These are phyloP conservation scores for Muscina levida DNA, from an alignment of 2,888 invertebrate genomes.

Conservation along the genomic window DNA sequence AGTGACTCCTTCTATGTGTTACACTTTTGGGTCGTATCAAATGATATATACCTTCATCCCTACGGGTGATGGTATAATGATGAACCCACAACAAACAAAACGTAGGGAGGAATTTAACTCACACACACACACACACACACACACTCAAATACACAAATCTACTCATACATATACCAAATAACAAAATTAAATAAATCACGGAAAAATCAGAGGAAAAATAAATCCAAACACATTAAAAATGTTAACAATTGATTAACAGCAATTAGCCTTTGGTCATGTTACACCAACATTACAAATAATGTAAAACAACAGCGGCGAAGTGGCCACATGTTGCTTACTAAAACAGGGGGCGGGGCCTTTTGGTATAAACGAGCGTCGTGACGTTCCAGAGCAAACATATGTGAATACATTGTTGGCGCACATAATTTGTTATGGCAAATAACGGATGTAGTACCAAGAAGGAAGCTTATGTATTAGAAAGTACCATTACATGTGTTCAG, in stretches of 20 bases:
- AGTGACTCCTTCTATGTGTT: too few relatives aligned
- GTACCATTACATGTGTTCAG: too few relatives aligned
- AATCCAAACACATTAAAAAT: constrained; percentile 69
- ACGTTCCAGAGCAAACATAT: too few relatives aligned
- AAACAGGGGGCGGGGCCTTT: neutral
- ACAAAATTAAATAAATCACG: constrained; percentile 22
- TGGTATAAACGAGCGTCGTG: too few relatives aligned
- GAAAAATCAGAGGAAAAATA: constrained; percentile 48
- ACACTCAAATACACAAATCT: constrained; percentile 7
- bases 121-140: constrained; percentile 1
- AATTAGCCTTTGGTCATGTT: constrained; percentile 77
- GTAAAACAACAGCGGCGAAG: constrained; percentile 18
- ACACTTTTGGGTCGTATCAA: too few relatives aligned
- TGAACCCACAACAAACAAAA: constrained; percentile 27
- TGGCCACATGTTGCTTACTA: neutral
- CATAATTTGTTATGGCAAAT: too few relatives aligned
- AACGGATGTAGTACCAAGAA: too few relatives aligned
- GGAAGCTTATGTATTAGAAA: too few relatives aligned
- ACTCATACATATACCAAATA: constrained; percentile 13
- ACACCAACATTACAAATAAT: constrained; percentile 70
- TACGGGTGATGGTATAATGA: too few relatives aligned
- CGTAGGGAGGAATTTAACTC: too few relatives aligned
- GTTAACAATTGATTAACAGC: constrained; percentile 79
- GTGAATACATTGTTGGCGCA: too few relatives aligned
- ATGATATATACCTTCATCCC: too few relatives aligned